Evolutionary conservation across 2,888 invertebrate genomes (phyloP), one percentile per base, ranked within the genome.

Genomic region (Campoletis raptor): DNA sequence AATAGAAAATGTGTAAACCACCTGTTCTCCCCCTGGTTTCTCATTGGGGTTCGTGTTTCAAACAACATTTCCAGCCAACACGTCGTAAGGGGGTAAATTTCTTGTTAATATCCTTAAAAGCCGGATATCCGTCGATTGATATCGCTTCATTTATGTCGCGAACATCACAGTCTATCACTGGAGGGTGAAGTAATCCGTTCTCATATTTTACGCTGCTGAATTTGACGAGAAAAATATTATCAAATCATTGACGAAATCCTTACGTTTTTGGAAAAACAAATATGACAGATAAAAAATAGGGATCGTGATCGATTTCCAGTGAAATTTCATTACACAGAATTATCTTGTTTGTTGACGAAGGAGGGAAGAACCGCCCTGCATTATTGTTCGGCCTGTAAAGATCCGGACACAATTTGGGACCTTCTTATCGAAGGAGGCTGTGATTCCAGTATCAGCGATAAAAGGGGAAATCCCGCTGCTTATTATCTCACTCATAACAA

Each of bases 281-380:
- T 15, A 48, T 42, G 9, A 42, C 9, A 10, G 10, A 10, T 42
- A 10, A n/a, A 52, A 7, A 52, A 54, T 54, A 21, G 8, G n/a
- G 3, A 21, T 52, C n/a, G 3, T 54, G 21, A 70, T 21, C 18
- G 70, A 40, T 18, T 15, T 21, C 0, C 24, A 70, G 42, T 30
- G 37, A 72, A 72, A 36, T 48, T 72, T n/a, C 15, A 24, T 45
- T 42, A 15, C 4, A 24, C 24, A 7, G 5, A 24, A 40, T 30
- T 0, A 57, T 57, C 72, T 45, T 15, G 5, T 61, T 70, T 40
- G 15, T 54, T 57, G 30, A 2, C 24, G 40, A 89, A 97, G 97
- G 96, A 97, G 90, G 96, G 96, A 48, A 93, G 97, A 88, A 97
- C 96, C 1, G 95, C 97, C 2, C 95, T 96, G 83, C 97, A 97